Evolutionary conservation across 2,888 invertebrate genomes (phyloP).

Genomic region (Torymus auratus): DNA sequence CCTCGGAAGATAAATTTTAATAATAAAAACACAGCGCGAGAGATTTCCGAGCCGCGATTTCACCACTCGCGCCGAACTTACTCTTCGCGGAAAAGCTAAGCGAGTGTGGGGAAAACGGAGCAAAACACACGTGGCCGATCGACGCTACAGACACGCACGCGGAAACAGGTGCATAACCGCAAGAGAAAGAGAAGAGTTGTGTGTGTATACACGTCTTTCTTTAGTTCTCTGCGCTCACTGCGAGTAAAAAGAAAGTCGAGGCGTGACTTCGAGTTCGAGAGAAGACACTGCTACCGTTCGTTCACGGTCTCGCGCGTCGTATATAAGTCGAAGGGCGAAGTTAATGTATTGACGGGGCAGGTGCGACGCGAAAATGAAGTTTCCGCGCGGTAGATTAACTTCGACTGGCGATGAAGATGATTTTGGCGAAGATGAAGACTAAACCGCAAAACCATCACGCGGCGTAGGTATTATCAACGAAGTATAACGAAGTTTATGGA

Average conservation of each 20-base stretch:
- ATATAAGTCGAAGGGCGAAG: too few relatives aligned
- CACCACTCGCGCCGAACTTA: background rate
- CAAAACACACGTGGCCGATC: background rate
- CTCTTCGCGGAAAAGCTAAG: slow-evolving; percentile 22
- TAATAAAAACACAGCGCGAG: slow-evolving; percentile 19
- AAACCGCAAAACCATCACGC: too few relatives aligned
- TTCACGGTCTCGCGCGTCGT: too few relatives aligned
- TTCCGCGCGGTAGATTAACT: too few relatives aligned
- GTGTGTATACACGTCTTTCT: slow-evolving; percentile 1
- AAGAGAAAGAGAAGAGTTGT: background rate
- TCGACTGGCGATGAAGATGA: too few relatives aligned
- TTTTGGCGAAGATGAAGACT: too few relatives aligned
- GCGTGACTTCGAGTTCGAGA: slow-evolving; percentile 19
- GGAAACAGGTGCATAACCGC: slow-evolving; percentile 21
- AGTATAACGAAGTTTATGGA: too few relatives aligned
- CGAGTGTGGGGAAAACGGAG: background rate
- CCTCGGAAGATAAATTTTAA: slow-evolving; percentile 30
- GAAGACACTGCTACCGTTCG: background rate
- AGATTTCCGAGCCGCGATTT: slow-evolving; percentile 11
- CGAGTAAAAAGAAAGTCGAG: slow-evolving; percentile 32
- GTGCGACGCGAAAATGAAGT: too few relatives aligned
- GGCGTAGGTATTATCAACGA: too few relatives aligned
- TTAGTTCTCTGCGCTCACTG: background rate
- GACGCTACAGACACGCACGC: slow-evolving; percentile 23
- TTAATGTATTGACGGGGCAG: too few relatives aligned